A percentile compares a stretch with the other conserved stretches of the same genome.
phyloP scores from a whole-genome alignment of 2,113 vertebrate genomes.

The Thryonomys swinderianus region DNA sequence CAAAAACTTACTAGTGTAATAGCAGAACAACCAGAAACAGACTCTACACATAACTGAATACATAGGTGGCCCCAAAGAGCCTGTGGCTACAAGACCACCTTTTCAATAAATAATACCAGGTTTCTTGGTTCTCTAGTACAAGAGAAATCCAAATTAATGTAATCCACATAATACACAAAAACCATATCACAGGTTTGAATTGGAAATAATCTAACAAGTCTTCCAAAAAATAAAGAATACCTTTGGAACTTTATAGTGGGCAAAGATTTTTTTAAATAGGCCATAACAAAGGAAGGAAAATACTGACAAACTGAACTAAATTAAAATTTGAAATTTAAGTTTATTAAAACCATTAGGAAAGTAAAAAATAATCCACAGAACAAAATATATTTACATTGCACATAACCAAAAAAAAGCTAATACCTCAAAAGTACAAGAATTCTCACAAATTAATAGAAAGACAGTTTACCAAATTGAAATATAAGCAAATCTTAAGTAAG shows the following conservation, averaged over 20 bases:
- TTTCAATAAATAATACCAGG: background rate
- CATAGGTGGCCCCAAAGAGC: background rate
- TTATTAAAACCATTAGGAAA: background rate
- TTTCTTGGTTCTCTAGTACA: background rate
- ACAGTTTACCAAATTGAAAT: background rate
- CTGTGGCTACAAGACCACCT: background rate
- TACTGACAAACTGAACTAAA: background rate
- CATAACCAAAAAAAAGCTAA: background rate
- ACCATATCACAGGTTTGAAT: background rate
- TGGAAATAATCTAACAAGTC: background rate
- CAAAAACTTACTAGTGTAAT: background rate
- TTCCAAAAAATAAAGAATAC: background rate
- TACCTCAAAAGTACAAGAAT: background rate
- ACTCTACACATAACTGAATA: background rate
- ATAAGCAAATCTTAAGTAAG: background rate
- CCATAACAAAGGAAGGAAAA: background rate
- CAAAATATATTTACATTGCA: background rate
- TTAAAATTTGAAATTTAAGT: conserved; percentile 24
- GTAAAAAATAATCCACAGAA: background rate
- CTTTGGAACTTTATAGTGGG: background rate
- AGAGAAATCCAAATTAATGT: background rate
- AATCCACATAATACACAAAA: background rate
- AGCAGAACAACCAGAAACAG: background rate
- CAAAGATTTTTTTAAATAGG: background rate
- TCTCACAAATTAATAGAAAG: background rate